Base-by-base conservation (phyloP, 1,140 invertebrate species). In the Mya arenaria region DNA sequence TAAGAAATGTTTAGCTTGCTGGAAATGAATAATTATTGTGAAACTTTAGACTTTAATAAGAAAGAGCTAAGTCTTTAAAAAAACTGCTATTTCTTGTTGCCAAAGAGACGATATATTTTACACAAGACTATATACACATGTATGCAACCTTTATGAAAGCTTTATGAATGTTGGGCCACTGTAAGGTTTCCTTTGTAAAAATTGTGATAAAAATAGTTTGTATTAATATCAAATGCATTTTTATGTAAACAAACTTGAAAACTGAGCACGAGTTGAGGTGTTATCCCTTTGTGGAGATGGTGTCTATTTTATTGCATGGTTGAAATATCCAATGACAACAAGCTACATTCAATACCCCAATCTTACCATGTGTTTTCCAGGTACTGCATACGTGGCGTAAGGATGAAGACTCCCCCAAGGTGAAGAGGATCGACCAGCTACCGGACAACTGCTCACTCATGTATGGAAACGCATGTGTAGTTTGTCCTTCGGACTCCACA, bases 311-410 rank as follows among this genome's bases (percentile, higher is more conserved):
- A n/a, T 13, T 19, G 23, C 23, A 65, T 34, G 15, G 13, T 6
- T 6, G 28, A 17, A 13, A 13, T 13, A 32, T 65, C 5, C 13
- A 65, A 48, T 10, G n/a, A 10, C n/a, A 13, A 10, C n/a, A n/a
- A 10, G 10, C 10, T 48, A 48, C n/a, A 13, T 13, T 10, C 10
- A n/a, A n/a, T 48, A 13, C 44, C 28, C n/a, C 41, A 56, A 15
- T 77, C 15, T 66, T 39, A n/a, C 68, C 17, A 37, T 55, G 32
- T 68, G 66, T 56, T 39, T 69, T 60, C 28, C 68, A 88, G 85
- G 84, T 86, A n/a, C 39, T 88, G 48, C 84, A 68, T 28, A 56
- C 55, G 25, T 87, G 85, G 85, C 85, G 78, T 39, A 69, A 65
- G 19, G 81, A 85, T 39, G 60, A 36, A 28, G 79, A 87, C 30